These are phyloP conservation scores for Venusia cambrica DNA, from an alignment of 2,888 invertebrate genomes.

Conservation along the genomic window DNA sequence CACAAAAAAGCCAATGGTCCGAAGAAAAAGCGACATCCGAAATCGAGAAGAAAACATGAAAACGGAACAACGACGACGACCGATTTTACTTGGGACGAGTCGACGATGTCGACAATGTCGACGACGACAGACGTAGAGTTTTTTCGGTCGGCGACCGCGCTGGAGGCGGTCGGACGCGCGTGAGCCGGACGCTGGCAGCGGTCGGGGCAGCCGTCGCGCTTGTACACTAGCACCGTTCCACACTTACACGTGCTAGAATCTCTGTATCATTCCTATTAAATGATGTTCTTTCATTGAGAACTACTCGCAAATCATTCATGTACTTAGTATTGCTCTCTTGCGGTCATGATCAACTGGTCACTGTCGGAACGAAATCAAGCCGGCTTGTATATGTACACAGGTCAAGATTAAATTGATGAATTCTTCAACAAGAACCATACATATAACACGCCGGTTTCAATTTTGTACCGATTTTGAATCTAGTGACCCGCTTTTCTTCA, in stretches of 20 bases:
- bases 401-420: not conserved
- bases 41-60: constrained; percentile 75
- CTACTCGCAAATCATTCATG: constrained; percentile 41
- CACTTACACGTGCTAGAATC: constrained; percentile 64
- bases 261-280: constrained; percentile 58
- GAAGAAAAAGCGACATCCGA: constrained; percentile 78
- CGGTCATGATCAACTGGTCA: constrained; percentile 27
- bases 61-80: constrained; percentile 73
- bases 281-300: constrained; percentile 41
- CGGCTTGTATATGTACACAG: constrained; percentile 15
- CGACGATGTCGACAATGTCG: constrained; percentile 75
- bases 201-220: constrained; percentile 76
- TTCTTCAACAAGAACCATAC: not conserved
- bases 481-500: constrained; percentile 34
- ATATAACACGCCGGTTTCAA: constrained; percentile 12
- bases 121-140: constrained; percentile 78
- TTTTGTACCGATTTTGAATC: constrained; percentile 40
- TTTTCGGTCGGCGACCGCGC: constrained; percentile 80
- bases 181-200: constrained; percentile 70
- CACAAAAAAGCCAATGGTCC: constrained; percentile 74
- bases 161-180: constrained; percentile 77
- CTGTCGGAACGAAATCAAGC: constrained; percentile 14
- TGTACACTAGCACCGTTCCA: constrained; percentile 76
- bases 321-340: constrained; percentile 60
- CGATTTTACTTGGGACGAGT: constrained; percentile 72